phyloP scores from a whole-genome alignment of 2,888 invertebrate species.

The Philonicus albiceps region DNA sequence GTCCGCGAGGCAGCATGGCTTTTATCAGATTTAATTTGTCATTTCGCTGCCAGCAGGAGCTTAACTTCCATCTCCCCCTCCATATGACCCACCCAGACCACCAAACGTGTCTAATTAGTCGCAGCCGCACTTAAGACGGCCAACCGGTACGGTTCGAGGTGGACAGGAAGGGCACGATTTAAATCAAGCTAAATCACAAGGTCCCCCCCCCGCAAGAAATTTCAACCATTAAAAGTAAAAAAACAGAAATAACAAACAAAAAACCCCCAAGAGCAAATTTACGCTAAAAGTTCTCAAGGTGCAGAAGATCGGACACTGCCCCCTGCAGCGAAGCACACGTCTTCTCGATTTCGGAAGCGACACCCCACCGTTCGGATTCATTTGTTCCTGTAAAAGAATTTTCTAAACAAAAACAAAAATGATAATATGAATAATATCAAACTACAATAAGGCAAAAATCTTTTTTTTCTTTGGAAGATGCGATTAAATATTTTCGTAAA shows the following conservation, averaged over 20 bases:
- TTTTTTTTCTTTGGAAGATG: not conserved
- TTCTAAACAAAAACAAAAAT: too few species aligned
- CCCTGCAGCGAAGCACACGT: not conserved
- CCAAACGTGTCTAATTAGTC: not conserved
- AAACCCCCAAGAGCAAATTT: not conserved
- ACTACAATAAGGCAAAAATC: not conserved
- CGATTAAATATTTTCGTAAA: not conserved
- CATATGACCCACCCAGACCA: not conserved
- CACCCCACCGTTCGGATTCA: not conserved
- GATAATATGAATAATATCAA: not conserved
- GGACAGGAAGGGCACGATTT: not conserved
- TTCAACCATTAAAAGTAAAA: not conserved
- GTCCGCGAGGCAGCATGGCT: not conserved
- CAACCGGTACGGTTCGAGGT: not conserved
- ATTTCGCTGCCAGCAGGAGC: not conserved
- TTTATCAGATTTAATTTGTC: constrained; percentile 2
- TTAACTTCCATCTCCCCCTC: not conserved
- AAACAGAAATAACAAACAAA: not conserved
- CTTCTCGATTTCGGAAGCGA: not conserved
- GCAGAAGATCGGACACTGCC: not conserved
- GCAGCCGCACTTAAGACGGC: not conserved
- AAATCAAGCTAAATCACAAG: not conserved
- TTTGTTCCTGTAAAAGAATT: not conserved
- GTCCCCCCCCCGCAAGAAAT: not conserved
- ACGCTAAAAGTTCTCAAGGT: not conserved